These are phyloP conservation scores for Hippocampus abdominalis DNA, from an alignment of 2,113 vertebrate genomes.

Conservation along the genomic window DNA sequence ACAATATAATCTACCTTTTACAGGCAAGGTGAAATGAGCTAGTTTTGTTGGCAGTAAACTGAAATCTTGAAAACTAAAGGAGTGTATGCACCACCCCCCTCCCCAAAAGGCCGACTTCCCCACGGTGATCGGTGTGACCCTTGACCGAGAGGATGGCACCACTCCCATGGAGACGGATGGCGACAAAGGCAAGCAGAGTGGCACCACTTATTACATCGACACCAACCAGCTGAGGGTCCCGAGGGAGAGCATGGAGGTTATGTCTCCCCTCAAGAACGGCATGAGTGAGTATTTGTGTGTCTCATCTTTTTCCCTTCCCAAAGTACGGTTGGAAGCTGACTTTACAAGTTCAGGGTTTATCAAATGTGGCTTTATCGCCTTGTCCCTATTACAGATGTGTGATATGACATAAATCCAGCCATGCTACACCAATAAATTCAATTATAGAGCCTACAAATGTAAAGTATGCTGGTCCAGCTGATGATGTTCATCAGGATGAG, in stretches of 20 bases:
- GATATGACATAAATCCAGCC: neutral
- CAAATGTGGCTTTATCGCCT: neutral
- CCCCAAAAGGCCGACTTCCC: slow-evolving; percentile 91
- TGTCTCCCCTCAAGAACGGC: slow-evolving; percentile 96
- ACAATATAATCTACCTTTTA: neutral
- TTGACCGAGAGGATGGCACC: slow-evolving; percentile 93
- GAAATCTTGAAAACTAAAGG: neutral
- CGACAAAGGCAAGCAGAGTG: slow-evolving; percentile 90
- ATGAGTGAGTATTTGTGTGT: slow-evolving; percentile 81
- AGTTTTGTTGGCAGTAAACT: neutral
- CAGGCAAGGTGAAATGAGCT: neutral
- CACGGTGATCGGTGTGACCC: slow-evolving; percentile 90
- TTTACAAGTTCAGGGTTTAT: neutral
- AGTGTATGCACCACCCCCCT: neutral
- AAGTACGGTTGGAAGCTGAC: neutral
- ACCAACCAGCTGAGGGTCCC: slow-evolving; percentile 94
- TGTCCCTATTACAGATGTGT: neutral
- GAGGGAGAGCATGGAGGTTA: slow-evolving; percentile 94
- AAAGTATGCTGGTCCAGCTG: slow-evolving; percentile 31
- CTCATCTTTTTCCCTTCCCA: neutral
- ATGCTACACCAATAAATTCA: neutral
- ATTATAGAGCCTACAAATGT: neutral
- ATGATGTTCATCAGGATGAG: slow-evolving; percentile 42
- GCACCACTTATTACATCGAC: slow-evolving; percentile 93
- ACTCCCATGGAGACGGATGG: slow-evolving; percentile 94